Conservation (phyloP, 23 tunicate genomes). For the Ciona savignyi region DNA sequence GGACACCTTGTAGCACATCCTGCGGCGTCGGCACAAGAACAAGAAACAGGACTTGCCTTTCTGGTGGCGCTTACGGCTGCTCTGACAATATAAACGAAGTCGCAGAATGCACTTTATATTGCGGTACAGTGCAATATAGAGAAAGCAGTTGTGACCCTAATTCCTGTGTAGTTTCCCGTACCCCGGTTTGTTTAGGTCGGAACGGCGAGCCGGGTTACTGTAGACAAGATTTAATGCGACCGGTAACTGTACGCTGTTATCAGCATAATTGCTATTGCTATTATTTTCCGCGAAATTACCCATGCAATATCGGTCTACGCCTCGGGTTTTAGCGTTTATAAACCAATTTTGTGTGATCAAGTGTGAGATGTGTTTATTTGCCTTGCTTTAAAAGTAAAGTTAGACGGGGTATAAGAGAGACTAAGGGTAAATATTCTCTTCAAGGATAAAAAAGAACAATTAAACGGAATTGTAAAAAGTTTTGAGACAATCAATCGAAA, state of each 20-base stretch:
- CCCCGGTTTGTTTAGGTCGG: background rate
- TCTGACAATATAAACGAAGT: background rate
- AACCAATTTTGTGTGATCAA: no score
- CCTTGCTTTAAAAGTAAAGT: no score
- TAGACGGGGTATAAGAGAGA: no score
- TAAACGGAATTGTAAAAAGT: no score
- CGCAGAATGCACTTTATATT: conserved; percentile 3
- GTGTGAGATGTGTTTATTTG: no score
- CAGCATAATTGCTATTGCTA: background rate
- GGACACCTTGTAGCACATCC: conserved; percentile 10
- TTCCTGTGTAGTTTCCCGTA: conserved; percentile 5
- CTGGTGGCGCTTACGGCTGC: conserved; percentile 21
- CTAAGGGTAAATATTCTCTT: no score
- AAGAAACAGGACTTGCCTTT: conserved; percentile 2
- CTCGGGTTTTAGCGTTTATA: no score
- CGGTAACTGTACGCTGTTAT: background rate
- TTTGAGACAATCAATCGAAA: no score
- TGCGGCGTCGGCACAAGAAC: conserved; percentile 23
- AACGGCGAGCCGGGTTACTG: conserved; percentile 23
- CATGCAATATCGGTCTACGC: background rate
- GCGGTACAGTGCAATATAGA: conserved; percentile 5
- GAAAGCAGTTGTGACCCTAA: background rate
- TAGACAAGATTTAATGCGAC: background rate
- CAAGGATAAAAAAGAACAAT: no score
- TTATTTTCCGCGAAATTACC: background rate